Conservation (phyloP, 2,888 invertebrate species). For the Axea sp. region DNA sequence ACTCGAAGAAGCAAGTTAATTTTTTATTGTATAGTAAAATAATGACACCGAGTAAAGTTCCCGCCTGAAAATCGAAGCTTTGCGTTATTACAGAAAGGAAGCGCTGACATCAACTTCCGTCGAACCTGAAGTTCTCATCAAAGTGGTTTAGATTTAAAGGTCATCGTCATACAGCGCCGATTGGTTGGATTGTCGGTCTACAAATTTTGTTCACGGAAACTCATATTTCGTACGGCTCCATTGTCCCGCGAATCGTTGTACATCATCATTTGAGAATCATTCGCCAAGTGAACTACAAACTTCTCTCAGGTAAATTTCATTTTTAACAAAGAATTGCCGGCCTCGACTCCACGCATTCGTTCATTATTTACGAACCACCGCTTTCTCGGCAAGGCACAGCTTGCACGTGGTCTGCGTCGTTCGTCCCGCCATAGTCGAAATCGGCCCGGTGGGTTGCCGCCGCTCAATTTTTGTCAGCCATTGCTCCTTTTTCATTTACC, state of each 20-base stretch:
- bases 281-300: background rate
- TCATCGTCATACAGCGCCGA: constrained; percentile 18
- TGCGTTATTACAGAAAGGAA: too few species aligned
- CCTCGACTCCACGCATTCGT: too few species aligned
- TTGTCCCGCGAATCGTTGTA: constrained; percentile 70
- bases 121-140: background rate
- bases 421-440: constrained; percentile 41
- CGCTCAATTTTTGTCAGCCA: background rate
- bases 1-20: too few species aligned
- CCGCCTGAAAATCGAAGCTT: too few species aligned
- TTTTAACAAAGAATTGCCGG: too few species aligned
- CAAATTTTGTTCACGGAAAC: constrained; percentile 73
- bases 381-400: constrained; percentile 13
- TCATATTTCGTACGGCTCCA: constrained; percentile 71
- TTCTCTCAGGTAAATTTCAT: constrained; percentile 35
- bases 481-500: background rate
- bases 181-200: constrained; percentile 67
- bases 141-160: constrained; percentile 4
- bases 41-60: too few species aligned
- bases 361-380: constrained; percentile 20
- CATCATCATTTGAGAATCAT: constrained; percentile 50
- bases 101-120: constrained; percentile 20
- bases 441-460: constrained; percentile 18
- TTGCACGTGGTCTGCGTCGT: constrained; percentile 61
- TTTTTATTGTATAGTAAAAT: too few species aligned